Evolutionary conservation across 2,888 invertebrate species (phyloP), one percentile per base, ranked within the genome.

Genomic region (Sialis fuliginosa): DNA sequence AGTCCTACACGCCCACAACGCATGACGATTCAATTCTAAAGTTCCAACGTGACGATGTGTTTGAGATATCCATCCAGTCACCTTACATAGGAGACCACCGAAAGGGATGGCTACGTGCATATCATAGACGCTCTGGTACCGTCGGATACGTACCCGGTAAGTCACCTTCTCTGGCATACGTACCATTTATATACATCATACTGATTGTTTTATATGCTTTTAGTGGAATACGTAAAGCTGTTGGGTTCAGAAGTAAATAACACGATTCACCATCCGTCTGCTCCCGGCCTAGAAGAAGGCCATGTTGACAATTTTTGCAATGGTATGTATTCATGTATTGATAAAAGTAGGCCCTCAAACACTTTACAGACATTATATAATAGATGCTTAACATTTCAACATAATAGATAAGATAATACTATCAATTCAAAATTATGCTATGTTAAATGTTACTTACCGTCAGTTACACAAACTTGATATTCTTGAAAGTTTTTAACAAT

Each of bases 71-170:
- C 35, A 58, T 61, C 30, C 59, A 60, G 47, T 58, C 60, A 35
- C 59, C 60, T 31, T 60, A 62, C 52, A 52, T 54, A 41, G 54
- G 53, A 39, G 57, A 49, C 39, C 54, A 59, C 54, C 56, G 57
- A 47, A 60, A 60, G 46, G 66, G 65, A 33, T 63, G 65, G 61
- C 53, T 68, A 34, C 60, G 59, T 52, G 68, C 66, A 34, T 62
- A 62, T 50, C 67, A 66, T 54, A 57, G 62, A 51, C 58, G 66
- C 47, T 66, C 66, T 10, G 59, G 61, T 45, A 56, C 56, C 44
- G 55, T 57, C 54, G 68, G 68, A 51, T 66, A 64, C 54, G 62
- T 68, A 48, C 65, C 65, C 55, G 62, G 67, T 63, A 61, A 55
- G 50, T 37, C 6, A 6, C 37, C 12, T 3, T 2, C 35, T n/a